Conservation (phyloP, 2,797 vertebrate genomes). For the Enteromius viviparus region DNA sequence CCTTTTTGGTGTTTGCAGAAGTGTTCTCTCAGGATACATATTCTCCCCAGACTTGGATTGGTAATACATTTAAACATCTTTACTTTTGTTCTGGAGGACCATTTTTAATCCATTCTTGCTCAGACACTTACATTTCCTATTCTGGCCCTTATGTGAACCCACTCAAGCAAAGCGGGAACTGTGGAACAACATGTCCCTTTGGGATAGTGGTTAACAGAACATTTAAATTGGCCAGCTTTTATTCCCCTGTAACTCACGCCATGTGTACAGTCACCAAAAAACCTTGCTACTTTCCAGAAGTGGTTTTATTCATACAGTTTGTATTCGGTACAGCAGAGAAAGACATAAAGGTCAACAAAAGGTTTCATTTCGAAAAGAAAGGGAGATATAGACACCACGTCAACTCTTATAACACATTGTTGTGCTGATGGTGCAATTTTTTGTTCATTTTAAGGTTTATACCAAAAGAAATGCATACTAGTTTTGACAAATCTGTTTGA, state of each 20-base stretch:
- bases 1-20: constrained; percentile 43
- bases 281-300: constrained; percentile 29
- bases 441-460: constrained; percentile 17
- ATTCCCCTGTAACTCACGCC: constrained; percentile 41
- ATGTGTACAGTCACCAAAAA: constrained; percentile 42
- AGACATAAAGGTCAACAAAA: constrained; percentile 21
- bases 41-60: constrained; percentile 24
- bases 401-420: background rate
- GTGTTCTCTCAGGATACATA: constrained; percentile 11
- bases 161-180: constrained; percentile 48
- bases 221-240: constrained; percentile 53
- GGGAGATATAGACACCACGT: constrained; percentile 5
- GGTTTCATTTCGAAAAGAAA: background rate
- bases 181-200: constrained; percentile 39
- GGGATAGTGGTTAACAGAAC: constrained; percentile 59
- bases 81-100: constrained; percentile 27
- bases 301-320: constrained; percentile 15
- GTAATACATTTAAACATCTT: constrained; percentile 36
- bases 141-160: constrained; percentile 46
- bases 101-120: constrained; percentile 45
- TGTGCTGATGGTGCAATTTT: background rate
- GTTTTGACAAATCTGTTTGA: constrained; percentile 29
- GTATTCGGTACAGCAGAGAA: background rate
- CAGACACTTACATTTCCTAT: constrained; percentile 29
- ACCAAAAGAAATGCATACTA: background rate